Percentiles rank a stretch among this genome's conserved stretches.
phyloP scores from a whole-genome alignment of 1,140 invertebrate species.

The Adelges cooleyi region DNA sequence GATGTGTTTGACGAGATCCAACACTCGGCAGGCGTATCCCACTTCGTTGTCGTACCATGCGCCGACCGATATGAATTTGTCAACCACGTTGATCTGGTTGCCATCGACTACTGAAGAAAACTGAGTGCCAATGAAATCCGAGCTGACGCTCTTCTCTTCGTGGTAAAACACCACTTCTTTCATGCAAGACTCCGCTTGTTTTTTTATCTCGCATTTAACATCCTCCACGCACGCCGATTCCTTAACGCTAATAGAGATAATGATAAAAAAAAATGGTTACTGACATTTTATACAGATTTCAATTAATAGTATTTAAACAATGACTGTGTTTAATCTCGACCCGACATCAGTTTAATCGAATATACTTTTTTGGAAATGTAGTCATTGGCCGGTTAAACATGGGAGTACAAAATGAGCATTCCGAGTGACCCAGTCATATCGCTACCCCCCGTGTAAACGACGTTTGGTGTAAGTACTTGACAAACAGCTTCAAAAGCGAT shows the following conservation, averaged over 20 bases:
- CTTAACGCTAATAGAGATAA: background rate
- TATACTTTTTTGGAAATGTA: too few species aligned
- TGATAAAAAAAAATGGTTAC: too few species aligned
- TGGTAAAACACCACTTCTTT: background rate
- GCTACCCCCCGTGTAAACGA: background rate
- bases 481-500: constrained; percentile 37
- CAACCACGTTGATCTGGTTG: background rate
- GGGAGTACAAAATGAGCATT: too few species aligned
- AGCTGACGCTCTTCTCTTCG: background rate
- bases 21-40: background rate
- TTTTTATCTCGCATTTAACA: background rate
- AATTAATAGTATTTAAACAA: too few species aligned
- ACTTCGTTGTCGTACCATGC: constrained; percentile 4
- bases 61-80: background rate
- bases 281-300: too few species aligned
- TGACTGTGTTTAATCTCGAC: too few species aligned
- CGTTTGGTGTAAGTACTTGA: background rate
- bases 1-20: background rate
- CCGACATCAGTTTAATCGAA: too few species aligned
- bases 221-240: background rate
- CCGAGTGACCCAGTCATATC: background rate
- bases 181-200: background rate
- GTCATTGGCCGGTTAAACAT: too few species aligned
- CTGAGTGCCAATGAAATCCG: background rate
- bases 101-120: background rate